Evolutionary conservation across 2,888 invertebrate species (phyloP).

Genomic region (Drosophila buzzatii): DNA sequence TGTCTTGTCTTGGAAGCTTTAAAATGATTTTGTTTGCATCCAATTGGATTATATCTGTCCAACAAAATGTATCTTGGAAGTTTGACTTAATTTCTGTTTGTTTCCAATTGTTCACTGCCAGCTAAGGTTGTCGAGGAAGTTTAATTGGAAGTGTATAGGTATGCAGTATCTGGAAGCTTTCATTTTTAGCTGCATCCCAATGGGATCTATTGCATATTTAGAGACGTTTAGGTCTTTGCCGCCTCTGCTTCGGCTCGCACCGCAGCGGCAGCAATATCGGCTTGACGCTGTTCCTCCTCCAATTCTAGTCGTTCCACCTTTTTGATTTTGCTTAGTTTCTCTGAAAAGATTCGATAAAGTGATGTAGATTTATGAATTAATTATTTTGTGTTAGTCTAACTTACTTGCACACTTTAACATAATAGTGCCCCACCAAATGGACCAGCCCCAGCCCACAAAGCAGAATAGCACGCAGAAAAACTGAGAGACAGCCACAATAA

Average conservation of each 20-base stretch:
- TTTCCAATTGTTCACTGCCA: constrained; percentile 21
- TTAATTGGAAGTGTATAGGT: constrained; percentile 58
- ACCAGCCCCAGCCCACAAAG: constrained; percentile 99
- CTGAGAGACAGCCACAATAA: constrained; percentile 94
- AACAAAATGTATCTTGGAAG: constrained; percentile 50
- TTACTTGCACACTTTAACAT: constrained; percentile 95
- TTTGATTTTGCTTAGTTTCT: constrained; percentile 88
- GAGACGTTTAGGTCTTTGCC: constrained; percentile 58
- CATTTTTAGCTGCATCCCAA: constrained; percentile 36
- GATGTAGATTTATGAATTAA: not conserved
- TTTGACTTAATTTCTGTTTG: constrained; percentile 50
- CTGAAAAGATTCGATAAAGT: constrained; percentile 83
- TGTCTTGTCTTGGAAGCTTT: constrained; percentile 55
- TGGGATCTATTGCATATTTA: constrained; percentile 34
- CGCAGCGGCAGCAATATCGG: constrained; percentile 85
- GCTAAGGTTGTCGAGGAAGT: constrained; percentile 59
- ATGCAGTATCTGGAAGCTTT: constrained; percentile 54
- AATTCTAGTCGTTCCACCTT: constrained; percentile 86
- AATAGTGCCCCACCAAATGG: constrained; percentile 98
- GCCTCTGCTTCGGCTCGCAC: constrained; percentile 57
- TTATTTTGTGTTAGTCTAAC: constrained; percentile 72
- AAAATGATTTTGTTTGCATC: constrained; percentile 40
- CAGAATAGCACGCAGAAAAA: constrained; percentile 97
- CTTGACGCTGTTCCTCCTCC: constrained; percentile 84
- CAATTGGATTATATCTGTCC: not conserved